These are phyloP conservation scores for Smutsia gigantea DNA, from an alignment of 2,797 vertebrate species.

Conservation along the genomic window DNA sequence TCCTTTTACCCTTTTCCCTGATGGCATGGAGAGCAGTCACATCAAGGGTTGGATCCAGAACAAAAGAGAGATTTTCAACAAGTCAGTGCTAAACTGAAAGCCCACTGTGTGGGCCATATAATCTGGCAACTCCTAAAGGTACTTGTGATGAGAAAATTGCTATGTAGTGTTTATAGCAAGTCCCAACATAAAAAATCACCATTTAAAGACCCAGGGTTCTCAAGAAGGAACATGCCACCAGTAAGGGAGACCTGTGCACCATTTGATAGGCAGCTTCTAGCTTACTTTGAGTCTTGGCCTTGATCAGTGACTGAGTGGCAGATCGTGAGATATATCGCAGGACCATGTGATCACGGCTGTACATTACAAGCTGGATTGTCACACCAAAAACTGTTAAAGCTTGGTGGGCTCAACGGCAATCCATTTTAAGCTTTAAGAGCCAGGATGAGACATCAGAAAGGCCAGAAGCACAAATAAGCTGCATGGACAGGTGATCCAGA, in stretches of 20 bases:
- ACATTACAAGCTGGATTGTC: neutral
- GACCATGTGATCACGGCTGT: neutral
- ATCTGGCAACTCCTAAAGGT: neutral
- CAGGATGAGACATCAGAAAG: neutral
- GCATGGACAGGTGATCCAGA: neutral
- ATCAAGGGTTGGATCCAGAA: neutral
- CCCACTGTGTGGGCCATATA: neutral
- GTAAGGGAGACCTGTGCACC: neutral
- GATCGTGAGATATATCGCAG: neutral
- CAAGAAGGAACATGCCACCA: neutral
- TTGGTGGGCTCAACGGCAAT: neutral
- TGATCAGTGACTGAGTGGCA: neutral
- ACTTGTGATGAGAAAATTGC: neutral
- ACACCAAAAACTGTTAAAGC: neutral
- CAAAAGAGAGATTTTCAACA: neutral
- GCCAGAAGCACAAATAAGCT: neutral
- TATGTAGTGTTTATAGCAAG: neutral
- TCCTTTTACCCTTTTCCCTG: neutral
- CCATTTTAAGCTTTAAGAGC: neutral
- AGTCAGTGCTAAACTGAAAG: neutral
- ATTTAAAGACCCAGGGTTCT: neutral
- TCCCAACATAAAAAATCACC: neutral
- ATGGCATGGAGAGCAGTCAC: neutral
- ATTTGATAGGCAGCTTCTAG: neutral
- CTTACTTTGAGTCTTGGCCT: neutral